phyloP scores from a whole-genome alignment of 2,888 invertebrate species.

The Andrena bucephala region DNA sequence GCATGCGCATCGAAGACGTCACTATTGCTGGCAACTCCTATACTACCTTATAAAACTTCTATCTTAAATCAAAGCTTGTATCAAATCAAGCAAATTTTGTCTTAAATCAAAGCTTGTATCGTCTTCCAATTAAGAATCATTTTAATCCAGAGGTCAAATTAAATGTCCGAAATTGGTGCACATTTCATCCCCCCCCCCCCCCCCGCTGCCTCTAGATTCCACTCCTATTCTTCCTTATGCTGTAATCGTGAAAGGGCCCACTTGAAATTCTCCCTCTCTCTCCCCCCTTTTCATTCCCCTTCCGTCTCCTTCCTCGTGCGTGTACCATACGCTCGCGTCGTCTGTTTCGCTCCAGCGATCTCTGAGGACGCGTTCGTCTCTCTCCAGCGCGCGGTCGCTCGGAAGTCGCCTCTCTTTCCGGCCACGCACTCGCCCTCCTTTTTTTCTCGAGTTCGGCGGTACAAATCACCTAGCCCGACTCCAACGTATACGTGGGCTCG shows the following conservation, averaged over 20 bases:
- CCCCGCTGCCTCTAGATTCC: too few relatives aligned
- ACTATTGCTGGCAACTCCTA: too few relatives aligned
- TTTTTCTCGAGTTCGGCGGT: constrained; percentile 37
- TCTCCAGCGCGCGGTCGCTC: neutral
- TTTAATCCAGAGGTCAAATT: too few relatives aligned
- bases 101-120: too few relatives aligned
- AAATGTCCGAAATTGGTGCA: too few relatives aligned
- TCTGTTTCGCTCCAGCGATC: constrained; percentile 13
- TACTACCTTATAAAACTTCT: too few relatives aligned
- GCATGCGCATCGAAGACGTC: too few relatives aligned
- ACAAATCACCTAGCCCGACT: constrained; percentile 51
- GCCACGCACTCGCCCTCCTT: constrained; percentile 2
- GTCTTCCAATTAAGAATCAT: too few relatives aligned
- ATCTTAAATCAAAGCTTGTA: too few relatives aligned
- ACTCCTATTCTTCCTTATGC: neutral
- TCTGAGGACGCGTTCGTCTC: neutral
- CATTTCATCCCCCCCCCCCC: too few relatives aligned
- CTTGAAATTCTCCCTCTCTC: neutral
- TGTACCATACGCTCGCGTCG: neutral
- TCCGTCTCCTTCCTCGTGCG: neutral
- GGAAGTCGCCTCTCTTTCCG: constrained; percentile 23
- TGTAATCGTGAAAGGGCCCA: constrained; percentile 5
- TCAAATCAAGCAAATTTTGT: too few relatives aligned
- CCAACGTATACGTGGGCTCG: constrained; percentile 45
- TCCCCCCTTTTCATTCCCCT: neutral